These are phyloP conservation scores for Romanogobio albipinnatus DNA, from an alignment of 2,113 vertebrate genomes.

Conservation along the genomic window DNA sequence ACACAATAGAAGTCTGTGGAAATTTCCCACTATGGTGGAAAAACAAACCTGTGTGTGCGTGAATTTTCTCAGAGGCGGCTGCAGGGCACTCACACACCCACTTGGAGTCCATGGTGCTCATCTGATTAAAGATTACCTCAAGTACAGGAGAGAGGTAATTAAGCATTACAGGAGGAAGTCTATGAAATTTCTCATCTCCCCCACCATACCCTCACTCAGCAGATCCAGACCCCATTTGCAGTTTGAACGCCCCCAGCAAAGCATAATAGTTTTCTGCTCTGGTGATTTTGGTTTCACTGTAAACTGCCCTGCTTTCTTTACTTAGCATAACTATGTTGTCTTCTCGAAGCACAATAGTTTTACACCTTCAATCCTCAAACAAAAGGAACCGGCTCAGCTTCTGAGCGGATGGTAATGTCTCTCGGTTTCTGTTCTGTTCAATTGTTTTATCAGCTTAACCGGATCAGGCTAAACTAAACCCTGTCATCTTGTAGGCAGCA, in stretches of 20 bases:
- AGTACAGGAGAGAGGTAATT: slow-evolving; percentile 25
- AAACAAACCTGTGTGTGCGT: neutral
- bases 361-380: slow-evolving; percentile 16
- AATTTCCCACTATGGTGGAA: neutral
- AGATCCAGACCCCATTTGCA: slow-evolving; percentile 22
- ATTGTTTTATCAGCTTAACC: slow-evolving; percentile 31
- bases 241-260: slow-evolving; percentile 4
- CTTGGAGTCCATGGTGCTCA: slow-evolving; percentile 12
- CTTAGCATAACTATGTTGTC: slow-evolving; percentile 29
- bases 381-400: neutral
- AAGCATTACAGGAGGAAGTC: slow-evolving; percentile 13
- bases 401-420: neutral
- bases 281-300: slow-evolving; percentile 15
- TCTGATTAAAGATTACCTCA: slow-evolving; percentile 34
- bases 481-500: neutral
- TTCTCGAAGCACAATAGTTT: slow-evolving; percentile 1
- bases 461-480: slow-evolving; percentile 22
- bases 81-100: neutral
- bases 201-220: neutral
- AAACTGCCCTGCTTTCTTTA: slow-evolving; percentile 1
- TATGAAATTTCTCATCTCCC: slow-evolving; percentile 6
- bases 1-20: neutral
- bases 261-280: slow-evolving; percentile 21
- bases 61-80: slow-evolving; percentile 3
- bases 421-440: slow-evolving; percentile 37